Conservation (phyloP, 1,140 invertebrate species). For the Procambarus virginalis region DNA sequence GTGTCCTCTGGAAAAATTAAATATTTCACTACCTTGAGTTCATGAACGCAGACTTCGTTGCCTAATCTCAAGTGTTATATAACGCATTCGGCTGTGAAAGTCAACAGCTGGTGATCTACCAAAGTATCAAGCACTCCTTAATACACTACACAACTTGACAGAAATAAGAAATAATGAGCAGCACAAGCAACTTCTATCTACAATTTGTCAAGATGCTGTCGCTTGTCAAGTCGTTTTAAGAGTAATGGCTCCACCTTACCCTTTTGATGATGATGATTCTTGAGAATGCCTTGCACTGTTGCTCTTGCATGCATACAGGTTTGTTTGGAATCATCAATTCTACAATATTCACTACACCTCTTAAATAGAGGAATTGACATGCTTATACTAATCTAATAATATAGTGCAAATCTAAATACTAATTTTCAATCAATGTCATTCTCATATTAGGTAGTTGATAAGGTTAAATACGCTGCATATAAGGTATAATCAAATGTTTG, state of each 20-base stretch:
- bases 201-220: constrained; percentile 50
- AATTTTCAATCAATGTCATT: background rate
- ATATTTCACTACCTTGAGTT: background rate
- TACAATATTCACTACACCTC: constrained; percentile 5
- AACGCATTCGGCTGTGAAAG: background rate
- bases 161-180: background rate
- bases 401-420: constrained; percentile 1
- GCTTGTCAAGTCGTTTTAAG: constrained; percentile 44
- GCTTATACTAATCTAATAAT: constrained; percentile 8
- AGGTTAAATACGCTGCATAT: background rate
- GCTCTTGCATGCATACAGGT: constrained; percentile 48
- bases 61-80: background rate
- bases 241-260: constrained; percentile 50
- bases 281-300: constrained; percentile 49
- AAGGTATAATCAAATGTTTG: background rate
- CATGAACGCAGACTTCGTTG: background rate
- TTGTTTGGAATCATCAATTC: background rate
- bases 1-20: background rate
- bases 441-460: background rate
- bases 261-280: constrained; percentile 47
- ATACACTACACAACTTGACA: constrained; percentile 8
- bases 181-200: constrained; percentile 39
- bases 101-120: background rate
- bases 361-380: constrained; percentile 17
- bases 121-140: background rate